These are phyloP conservation scores for Amazonetta brasiliensis DNA, from an alignment of 2,797 vertebrate genomes.

Conservation along the genomic window DNA sequence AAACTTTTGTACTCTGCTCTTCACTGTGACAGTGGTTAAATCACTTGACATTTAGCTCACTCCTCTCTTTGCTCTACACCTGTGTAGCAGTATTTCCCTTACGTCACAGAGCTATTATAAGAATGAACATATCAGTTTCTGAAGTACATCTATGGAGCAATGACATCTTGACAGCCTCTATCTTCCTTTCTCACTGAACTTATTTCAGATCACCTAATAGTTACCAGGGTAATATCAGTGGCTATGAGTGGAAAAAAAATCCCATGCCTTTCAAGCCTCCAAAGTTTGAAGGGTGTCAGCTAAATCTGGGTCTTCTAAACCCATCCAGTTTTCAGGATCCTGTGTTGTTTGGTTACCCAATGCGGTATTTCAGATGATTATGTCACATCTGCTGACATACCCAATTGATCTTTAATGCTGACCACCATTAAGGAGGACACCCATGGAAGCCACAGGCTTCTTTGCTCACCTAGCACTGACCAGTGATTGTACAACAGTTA, in stretches of 20 bases:
- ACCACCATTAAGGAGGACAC: neutral
- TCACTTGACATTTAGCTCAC: neutral
- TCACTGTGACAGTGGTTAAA: neutral
- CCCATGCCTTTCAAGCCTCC: neutral
- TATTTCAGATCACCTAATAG: neutral
- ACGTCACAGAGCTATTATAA: neutral
- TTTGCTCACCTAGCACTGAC: neutral
- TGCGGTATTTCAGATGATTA: neutral
- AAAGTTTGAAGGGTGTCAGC: neutral
- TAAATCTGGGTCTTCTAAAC: neutral
- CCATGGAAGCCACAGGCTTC: fast-evolving
- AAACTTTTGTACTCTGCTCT: neutral
- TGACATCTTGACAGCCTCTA: neutral
- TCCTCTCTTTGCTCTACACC: neutral
- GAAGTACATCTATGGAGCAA: neutral
- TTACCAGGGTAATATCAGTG: neutral
- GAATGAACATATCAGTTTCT: neutral
- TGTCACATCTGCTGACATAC: neutral
- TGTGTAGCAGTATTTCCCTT: neutral
- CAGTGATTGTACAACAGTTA: neutral
- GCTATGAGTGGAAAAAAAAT: neutral
- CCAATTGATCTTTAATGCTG: neutral
- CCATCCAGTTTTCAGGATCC: neutral
- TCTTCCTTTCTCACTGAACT: neutral
- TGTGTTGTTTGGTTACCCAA: neutral